Percentiles rank a stretch among this genome's conserved stretches.
These are phyloP conservation scores for Paragorgia papillata DNA, from an alignment of 92 coral and sea anemone species.

Conservation along the genomic window DNA sequence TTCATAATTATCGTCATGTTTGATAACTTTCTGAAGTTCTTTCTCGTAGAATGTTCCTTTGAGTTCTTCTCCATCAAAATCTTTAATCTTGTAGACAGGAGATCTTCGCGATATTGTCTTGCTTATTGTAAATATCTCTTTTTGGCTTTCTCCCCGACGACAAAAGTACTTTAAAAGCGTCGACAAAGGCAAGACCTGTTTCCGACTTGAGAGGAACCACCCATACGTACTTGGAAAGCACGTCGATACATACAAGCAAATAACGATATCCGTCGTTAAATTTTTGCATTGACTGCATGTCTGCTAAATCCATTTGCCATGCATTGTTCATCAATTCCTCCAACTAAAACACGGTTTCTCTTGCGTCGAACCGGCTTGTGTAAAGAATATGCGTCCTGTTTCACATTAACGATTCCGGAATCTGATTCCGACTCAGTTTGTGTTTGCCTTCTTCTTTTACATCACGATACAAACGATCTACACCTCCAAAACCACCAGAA, in stretches of 20 bases:
- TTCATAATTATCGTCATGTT: slow-evolving; percentile 8
- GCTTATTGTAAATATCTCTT: slow-evolving; percentile 38
- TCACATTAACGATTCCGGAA: slow-evolving; percentile 45
- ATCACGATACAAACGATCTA: slow-evolving; percentile 48
- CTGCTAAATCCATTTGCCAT: slow-evolving; percentile 55
- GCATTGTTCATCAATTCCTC: slow-evolving; percentile 50
- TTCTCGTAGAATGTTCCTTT: background rate
- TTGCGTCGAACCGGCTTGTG: slow-evolving; percentile 57
- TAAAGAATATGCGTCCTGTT: slow-evolving; percentile 53
- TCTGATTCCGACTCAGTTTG: slow-evolving; percentile 43
- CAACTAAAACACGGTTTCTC: slow-evolving; percentile 54
- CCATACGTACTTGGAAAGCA: slow-evolving; percentile 58
- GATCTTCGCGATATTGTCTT: slow-evolving; percentile 6
- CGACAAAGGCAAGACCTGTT: slow-evolving; percentile 16
- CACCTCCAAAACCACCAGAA: slow-evolving; percentile 49
- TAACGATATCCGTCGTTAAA: slow-evolving; percentile 49
- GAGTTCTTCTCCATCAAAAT: slow-evolving; percentile 11
- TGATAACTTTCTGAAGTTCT: slow-evolving; percentile 23
- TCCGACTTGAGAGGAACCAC: slow-evolving; percentile 51
- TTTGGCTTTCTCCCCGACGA: slow-evolving; percentile 26
- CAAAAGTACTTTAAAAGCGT: slow-evolving; percentile 1
- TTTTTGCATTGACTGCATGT: slow-evolving; percentile 51
- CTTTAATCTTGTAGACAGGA: background rate
- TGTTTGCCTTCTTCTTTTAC: slow-evolving; percentile 52
- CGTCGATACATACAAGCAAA: slow-evolving; percentile 50